Evolutionary conservation across 2,113 vertebrate genomes (phyloP).

Genomic region (Phodopus roborovskii): DNA sequence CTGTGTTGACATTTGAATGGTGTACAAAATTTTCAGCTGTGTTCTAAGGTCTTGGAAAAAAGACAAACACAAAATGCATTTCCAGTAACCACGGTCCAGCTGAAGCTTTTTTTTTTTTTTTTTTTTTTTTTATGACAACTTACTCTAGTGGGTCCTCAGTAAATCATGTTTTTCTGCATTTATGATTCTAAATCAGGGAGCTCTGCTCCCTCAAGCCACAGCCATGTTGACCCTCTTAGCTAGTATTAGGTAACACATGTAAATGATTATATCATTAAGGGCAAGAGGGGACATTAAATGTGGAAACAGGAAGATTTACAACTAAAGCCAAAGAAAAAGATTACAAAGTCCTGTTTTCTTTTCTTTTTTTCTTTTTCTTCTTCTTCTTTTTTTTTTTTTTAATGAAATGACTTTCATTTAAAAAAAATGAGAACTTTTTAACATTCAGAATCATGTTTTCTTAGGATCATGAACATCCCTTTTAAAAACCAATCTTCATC

Average conservation of each 20-base stretch:
- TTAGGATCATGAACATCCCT: conserved; percentile 37
- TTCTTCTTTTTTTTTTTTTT: background rate
- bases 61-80: conserved; percentile 21
- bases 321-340: background rate
- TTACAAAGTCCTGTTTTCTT: conserved; percentile 28
- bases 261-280: conserved; percentile 32
- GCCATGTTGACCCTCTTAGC: background rate
- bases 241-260: background rate
- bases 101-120: background rate
- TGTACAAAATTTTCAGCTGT: background rate
- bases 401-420: too few relatives aligned
- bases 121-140: background rate
- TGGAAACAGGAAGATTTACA: background rate
- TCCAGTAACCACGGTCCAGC: background rate
- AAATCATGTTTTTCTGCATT: background rate
- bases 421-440: background rate
- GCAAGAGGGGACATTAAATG: background rate
- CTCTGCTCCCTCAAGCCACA: background rate
- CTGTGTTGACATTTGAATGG: background rate
- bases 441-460: conserved; percentile 34
- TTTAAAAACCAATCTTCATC: conserved; percentile 27
- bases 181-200: background rate
- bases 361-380: background rate
- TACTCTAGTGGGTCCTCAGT: background rate
- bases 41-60: conserved; percentile 15